Base-by-base conservation (phyloP, 2,888 invertebrate genomes). In the Encarsia formosa region DNA sequence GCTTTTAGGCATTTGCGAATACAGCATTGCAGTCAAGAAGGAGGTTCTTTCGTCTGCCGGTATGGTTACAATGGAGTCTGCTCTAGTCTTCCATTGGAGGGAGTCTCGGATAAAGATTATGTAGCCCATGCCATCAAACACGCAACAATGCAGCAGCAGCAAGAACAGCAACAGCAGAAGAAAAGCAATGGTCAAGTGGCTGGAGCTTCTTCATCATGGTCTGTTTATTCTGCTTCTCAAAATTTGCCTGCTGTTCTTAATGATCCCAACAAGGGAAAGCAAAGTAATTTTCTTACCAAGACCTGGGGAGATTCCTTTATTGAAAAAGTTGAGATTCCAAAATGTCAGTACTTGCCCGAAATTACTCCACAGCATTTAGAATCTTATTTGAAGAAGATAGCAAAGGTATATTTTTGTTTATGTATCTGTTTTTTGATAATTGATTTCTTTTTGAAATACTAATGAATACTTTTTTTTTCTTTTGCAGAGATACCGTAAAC, bases 221-320 rank as follows among this genome's bases (percentile, higher is more conserved):
- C 86, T n/a, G 79, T 91, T 53, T 95, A 88, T 75, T 89, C 91
- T 43, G 91, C 95, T 45, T 85, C 91, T 45, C 96, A 96, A 76
- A 97, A 96, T 76, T 80, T 98, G 59, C 92, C 97, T 31, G 94
- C 96, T 51, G 94, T 94, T 60, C 80, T 98, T 57, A 97, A 96
- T 77, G 96, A 98, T 75, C 97, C 97, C 0, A 86, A 87, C 58
- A 85, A 87, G 68, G 88, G 94, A 60, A 97, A 94, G 75, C 89
- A 91, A 73, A 82, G 82, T 58, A 85, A 95, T 74, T 93, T 99
- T 69, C 95, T 99, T 68, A 95, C 95, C 0, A 93, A 92, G 74
- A 94, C 94, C 56, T 99, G 98, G 98, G 98, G 99, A 38, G 96
- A 96, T 66, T 81, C 84, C 53, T 99, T 99, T 75, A 83, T 93